Evolutionary conservation across 2,113 vertebrate genomes (phyloP), one percentile per base, ranked within the genome.

Genomic region (Picathartes gymnocephalus): DNA sequence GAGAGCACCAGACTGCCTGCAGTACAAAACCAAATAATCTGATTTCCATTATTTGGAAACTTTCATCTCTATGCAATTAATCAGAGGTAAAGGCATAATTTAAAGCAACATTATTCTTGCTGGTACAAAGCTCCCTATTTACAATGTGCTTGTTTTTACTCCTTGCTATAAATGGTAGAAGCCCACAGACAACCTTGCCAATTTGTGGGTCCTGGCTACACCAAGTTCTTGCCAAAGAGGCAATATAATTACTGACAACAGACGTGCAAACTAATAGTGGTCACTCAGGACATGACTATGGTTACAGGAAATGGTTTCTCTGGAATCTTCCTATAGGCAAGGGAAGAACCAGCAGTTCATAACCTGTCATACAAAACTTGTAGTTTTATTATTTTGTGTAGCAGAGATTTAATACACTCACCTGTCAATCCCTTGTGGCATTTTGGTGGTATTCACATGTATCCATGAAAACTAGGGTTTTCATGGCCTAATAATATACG

Each of bases 201-300:
- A 4, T 0, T 1, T 21, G 25, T 27, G 25, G n/a, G 37, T 74
- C 35, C 47, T 81, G 33, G 35, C 30, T 58, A 22, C 1, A 0
- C 20, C 23, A 47, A 62, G 15, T 4, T 66, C 39, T 70, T 92
- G 39, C 33, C 31, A 40, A 71, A 78, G 16, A 81, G 5, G 10
- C 31, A 74, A 68, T 58, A 31, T 50, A 66, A 66, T 48, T 74
- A 51, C 39, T 42, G 42, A 45, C 25, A 85, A 47, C 3, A 12
- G 53, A 39, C 44, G 33, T 61, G 4, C 11, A 62, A 84, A 87
- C 66, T 62, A 70, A n/a, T 25, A 45, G 35, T 74, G 62, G 35
- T 24, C 61, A 19, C 16, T 93, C 27, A 68, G 51, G 24, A 79
- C 39, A 45, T 27, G 15, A 42, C 65, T 58, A 8, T 3, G 4